Conservation (phyloP, 2,797 vertebrate species). For the Neostethus bicornis region DNA sequence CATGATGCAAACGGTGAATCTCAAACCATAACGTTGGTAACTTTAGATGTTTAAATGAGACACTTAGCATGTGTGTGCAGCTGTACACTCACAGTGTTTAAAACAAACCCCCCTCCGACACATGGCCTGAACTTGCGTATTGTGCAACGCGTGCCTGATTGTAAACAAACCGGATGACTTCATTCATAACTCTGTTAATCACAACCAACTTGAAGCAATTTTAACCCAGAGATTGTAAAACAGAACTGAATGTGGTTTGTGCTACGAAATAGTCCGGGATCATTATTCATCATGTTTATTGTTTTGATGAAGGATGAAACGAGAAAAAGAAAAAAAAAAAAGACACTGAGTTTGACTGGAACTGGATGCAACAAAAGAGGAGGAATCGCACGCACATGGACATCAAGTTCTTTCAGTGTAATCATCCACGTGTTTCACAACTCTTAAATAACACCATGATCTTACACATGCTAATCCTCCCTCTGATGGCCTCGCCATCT, state of each 20-base stretch:
- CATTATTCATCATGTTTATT: constrained; percentile 30
- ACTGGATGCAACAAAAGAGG: constrained; percentile 24
- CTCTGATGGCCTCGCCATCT: constrained; percentile 50
- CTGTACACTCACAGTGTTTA: constrained; percentile 24
- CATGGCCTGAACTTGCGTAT: constrained; percentile 14
- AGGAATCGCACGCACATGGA: constrained; percentile 15
- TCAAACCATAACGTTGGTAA: not conserved
- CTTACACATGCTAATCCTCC: constrained; percentile 39
- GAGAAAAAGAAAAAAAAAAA: constrained; percentile 1
- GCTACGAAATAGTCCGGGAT: constrained; percentile 34
- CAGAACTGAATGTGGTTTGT: constrained; percentile 34
- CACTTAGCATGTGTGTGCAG: not conserved
- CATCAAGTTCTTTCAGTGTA: constrained; percentile 8
- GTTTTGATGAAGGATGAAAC: constrained; percentile 34
- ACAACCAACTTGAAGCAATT: constrained; percentile 50
- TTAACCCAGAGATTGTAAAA: constrained; percentile 35
- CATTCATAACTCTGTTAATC: constrained; percentile 36
- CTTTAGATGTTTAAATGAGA: not conserved
- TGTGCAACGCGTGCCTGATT: constrained; percentile 27
- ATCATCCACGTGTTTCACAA: constrained; percentile 30
- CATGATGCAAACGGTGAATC: constrained; percentile 3
- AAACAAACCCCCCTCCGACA: constrained; percentile 11
- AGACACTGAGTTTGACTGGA: constrained; percentile 20
- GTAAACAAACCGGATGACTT: constrained; percentile 41
- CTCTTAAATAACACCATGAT: constrained; percentile 51